These are phyloP conservation scores for Pagrus major DNA, from an alignment of 2,113 vertebrate species.

Conservation along the genomic window DNA sequence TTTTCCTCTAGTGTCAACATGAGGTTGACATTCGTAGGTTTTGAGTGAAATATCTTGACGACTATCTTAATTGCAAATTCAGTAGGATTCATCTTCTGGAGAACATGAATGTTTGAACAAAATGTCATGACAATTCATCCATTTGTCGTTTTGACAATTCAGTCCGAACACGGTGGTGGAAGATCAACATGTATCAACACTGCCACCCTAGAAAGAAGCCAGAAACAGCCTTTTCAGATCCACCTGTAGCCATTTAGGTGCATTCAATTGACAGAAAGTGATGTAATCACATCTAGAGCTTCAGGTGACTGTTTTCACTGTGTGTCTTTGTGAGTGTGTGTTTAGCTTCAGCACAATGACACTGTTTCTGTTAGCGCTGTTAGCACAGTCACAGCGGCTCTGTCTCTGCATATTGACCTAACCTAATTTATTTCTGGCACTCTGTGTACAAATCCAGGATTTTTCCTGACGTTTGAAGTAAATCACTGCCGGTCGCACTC, in stretches of 20 bases:
- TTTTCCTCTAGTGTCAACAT: too few species aligned
- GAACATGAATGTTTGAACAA: too few species aligned
- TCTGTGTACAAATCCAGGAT: conserved; percentile 18
- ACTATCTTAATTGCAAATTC: too few species aligned
- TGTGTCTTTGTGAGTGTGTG: neutral
- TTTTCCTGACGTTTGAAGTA: conserved; percentile 11
- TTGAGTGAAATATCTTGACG: too few species aligned
- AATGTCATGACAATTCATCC: too few species aligned
- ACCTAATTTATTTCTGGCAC: conserved; percentile 33
- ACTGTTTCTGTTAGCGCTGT: conserved; percentile 11
- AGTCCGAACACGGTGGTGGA: too few species aligned
- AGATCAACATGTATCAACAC: too few species aligned
- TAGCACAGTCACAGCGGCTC: neutral
- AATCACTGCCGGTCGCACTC: neutral
- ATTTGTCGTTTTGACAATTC: too few species aligned
- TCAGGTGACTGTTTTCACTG: neutral
- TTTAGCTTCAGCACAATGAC: neutral
- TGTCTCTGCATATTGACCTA: conserved; percentile 18
- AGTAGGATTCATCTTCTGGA: too few species aligned
- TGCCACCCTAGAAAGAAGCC: too few species aligned
- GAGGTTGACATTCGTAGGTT: too few species aligned
- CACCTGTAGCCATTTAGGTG: neutral
- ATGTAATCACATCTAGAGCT: neutral
- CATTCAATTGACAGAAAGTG: neutral
- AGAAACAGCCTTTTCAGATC: neutral